Conservation (phyloP, 2,888 invertebrate genomes). For the Bellardia bayeri region DNA sequence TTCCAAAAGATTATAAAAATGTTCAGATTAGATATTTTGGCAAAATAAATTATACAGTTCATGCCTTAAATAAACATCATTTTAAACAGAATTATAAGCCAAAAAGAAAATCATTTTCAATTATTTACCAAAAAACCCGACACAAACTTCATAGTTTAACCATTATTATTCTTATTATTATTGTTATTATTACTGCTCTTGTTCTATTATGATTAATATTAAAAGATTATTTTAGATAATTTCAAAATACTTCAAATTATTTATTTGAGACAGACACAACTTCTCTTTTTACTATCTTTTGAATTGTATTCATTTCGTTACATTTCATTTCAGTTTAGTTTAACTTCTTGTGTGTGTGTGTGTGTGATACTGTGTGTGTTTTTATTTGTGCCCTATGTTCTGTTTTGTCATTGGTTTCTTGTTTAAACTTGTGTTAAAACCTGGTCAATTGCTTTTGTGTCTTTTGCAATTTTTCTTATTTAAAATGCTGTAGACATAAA, state of each 20-base stretch:
- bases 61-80: too few species aligned
- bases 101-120: not conserved
- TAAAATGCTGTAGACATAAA: conserved; percentile 72
- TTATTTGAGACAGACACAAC: conserved; percentile 29
- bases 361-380: not conserved
- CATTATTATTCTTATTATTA: not conserved
- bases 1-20: too few species aligned
- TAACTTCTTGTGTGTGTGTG: not conserved
- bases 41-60: too few species aligned
- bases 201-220: conserved; percentile 1
- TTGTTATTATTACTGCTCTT: not conserved
- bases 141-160: not conserved
- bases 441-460: conserved; percentile 59
- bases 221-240: conserved; percentile 25
- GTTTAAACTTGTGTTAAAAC: conserved; percentile 34
- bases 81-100: too few species aligned
- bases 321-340: conserved; percentile 17
- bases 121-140: not conserved
- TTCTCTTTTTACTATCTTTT: conserved; percentile 15
- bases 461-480: conserved; percentile 63
- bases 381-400: not conserved
- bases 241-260: conserved; percentile 37
- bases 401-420: not conserved
- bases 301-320: conserved; percentile 3
- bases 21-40: too few species aligned